Evolutionary conservation across 1,140 invertebrate species (phyloP).

Genomic region (Lordiphosa stackelbergi): DNA sequence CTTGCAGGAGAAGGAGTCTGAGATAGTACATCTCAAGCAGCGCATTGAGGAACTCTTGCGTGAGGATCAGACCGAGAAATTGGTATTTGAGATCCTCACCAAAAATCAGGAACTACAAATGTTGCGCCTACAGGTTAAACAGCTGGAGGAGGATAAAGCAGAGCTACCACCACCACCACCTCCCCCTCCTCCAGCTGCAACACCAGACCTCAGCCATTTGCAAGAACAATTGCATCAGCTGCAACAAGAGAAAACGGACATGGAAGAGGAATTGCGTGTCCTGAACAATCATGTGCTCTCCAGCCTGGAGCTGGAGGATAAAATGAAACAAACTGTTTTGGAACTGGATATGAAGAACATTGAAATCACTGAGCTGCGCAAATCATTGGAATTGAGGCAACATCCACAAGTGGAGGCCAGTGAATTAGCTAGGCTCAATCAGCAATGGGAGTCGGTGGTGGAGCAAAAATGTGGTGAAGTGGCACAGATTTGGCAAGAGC

Average conservation of each 20-base stretch:
- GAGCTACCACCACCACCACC: too few species aligned
- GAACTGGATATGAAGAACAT: conserved; percentile 72
- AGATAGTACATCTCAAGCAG: conserved; percentile 77
- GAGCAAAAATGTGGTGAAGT: conserved; percentile 82
- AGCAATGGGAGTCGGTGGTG: conserved; percentile 78
- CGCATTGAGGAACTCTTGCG: conserved; percentile 76
- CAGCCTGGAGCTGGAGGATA: conserved; percentile 70
- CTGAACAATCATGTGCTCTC: conserved; percentile 73
- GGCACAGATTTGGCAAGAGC: conserved; percentile 82
- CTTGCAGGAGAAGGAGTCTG: conserved; percentile 69
- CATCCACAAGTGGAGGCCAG: conserved; percentile 30
- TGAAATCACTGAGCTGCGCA: conserved; percentile 66
- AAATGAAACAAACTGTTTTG: conserved; percentile 59
- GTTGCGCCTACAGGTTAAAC: conserved; percentile 59
- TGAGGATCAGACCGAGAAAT: conserved; percentile 72
- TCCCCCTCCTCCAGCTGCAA: too few species aligned
- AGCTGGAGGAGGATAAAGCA: conserved; percentile 52
- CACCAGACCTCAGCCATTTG: too few species aligned
- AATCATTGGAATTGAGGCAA: conserved; percentile 51
- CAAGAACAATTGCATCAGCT: conserved; percentile 5
- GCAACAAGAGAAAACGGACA: conserved; percentile 56
- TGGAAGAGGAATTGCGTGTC: conserved; percentile 74
- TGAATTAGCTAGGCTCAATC: conserved; percentile 36
- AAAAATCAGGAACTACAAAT: conserved; percentile 72
- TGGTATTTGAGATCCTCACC: conserved; percentile 73